Base-by-base conservation (phyloP, 2,888 invertebrate genomes). In the Bugula neritina region DNA sequence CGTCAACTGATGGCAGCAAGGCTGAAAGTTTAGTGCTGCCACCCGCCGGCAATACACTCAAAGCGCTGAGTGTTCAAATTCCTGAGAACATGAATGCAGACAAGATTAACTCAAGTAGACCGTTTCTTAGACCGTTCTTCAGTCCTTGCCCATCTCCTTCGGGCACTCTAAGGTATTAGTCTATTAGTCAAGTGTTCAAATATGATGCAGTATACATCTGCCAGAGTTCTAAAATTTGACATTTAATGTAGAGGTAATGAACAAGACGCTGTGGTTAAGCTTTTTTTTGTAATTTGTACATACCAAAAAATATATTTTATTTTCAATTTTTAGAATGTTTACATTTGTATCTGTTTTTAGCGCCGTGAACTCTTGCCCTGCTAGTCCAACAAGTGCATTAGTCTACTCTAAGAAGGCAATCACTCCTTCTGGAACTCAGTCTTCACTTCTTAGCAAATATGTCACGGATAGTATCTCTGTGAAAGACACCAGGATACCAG, bases 341-440 rank as follows among this genome's bases (percentile, higher is more conserved):
- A n/a, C n/a, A n/a, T n/a, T n/a, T n/a, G n/a, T n/a, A n/a, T n/a
- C n/a, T n/a, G n/a, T 43, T 29, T 63, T 25, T 79, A 95, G 95
- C 86, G 96, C 96, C 75, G 95, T 96, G 74, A 97, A 97, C 86
- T 96, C 96, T 80, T 97, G 96, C 86, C 96, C 96, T 71, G 93
- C 95, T 78, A 95, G 95, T 85, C 97, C 96, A 52, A 79, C 83
- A 35, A 80, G 80, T 72, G 73, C 73, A 17, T 31, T 31, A 21
- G 31, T 52, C 31, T 31, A 27, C 23, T 35, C 34, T 17, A 29
- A 72, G 35, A 31, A 35, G 52, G 27, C 57, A 3, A 2, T 31
- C 70, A 27, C 27, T 34, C 13, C 10, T 25, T 29, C 63, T 13
- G 27, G 63, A 63, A 43, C 43, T 17, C 43, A 43, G 43, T 43